phyloP scores from a whole-genome alignment of 2,797 vertebrate species.

The Dipus sagitta region DNA sequence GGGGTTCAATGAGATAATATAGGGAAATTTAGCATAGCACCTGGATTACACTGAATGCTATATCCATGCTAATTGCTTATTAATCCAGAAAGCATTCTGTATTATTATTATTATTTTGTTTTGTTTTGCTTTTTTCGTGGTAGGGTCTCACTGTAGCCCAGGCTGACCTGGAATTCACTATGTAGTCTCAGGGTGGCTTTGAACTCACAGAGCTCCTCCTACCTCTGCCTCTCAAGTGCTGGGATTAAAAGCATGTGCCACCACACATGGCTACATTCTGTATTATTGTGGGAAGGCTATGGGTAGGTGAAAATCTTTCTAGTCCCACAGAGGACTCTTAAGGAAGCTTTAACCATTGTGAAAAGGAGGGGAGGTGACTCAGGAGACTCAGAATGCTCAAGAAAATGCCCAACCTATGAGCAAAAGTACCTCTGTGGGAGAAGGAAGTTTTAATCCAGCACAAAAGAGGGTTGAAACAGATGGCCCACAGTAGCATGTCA shows the following conservation, averaged over 20 bases:
- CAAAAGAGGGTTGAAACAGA: not conserved
- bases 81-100: not conserved
- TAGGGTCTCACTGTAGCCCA: too few species aligned
- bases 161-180: too few species aligned
- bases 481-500: not conserved
- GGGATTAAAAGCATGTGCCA: too few species aligned
- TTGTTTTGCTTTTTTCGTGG: too few species aligned
- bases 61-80: not conserved
- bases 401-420: constrained; percentile 41
- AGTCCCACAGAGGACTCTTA: not conserved
- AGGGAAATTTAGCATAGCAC: not conserved
- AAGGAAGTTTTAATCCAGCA: constrained; percentile 25
- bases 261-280: not conserved
- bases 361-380: constrained; percentile 16
- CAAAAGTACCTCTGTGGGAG: constrained; percentile 45
- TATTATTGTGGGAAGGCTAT: not conserved
- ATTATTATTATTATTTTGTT: not conserved
- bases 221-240: too few species aligned
- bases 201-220: too few species aligned
- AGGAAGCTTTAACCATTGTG: not conserved
- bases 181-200: too few species aligned
- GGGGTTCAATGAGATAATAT: not conserved
- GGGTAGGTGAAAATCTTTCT: constrained; percentile 39
- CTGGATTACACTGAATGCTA: not conserved
- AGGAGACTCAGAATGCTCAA: not conserved